Conservation (phyloP, 1,140 invertebrate species). For the Drosophila miranda region DNA sequence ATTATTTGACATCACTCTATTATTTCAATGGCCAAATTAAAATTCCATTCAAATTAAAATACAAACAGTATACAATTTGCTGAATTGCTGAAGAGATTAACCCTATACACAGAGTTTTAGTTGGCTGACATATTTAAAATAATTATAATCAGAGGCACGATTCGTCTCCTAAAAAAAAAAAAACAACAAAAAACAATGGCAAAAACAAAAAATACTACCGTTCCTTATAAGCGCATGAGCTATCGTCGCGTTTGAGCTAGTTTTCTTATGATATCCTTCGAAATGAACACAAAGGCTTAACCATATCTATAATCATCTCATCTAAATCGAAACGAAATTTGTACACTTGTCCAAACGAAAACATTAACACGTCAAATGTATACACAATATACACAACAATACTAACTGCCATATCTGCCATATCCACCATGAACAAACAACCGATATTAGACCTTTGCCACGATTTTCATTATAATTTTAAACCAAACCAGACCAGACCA, state of each 20-base stretch:
- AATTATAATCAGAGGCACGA: slow-evolving; percentile 47
- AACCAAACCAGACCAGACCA: slow-evolving; percentile 17
- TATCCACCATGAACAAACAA: neutral
- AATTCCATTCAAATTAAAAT: slow-evolving; percentile 34
- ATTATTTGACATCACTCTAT: slow-evolving; percentile 20
- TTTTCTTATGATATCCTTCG: slow-evolving; percentile 48
- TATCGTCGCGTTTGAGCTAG: slow-evolving; percentile 44
- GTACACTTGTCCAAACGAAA: slow-evolving; percentile 62
- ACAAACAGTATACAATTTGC: slow-evolving; percentile 29
- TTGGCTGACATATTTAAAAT: slow-evolving; percentile 62
- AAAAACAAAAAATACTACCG: slow-evolving; percentile 44
- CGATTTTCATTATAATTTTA: slow-evolving; percentile 66
- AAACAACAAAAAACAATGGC: slow-evolving; percentile 36
- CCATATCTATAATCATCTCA: slow-evolving; percentile 82
- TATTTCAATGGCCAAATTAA: slow-evolving; percentile 50
- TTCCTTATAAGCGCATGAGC: slow-evolving; percentile 44
- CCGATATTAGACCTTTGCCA: slow-evolving; percentile 59
- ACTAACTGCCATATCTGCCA: slow-evolving; percentile 27
- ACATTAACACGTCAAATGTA: slow-evolving; percentile 29
- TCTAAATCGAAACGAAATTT: slow-evolving; percentile 81
- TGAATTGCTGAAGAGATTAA: slow-evolving; percentile 77
- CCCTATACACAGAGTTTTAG: slow-evolving; percentile 71
- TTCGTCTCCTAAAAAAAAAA: slow-evolving; percentile 18
- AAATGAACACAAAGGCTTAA: slow-evolving; percentile 82
- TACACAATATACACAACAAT: slow-evolving; percentile 9